Conservation (phyloP, 2,113 vertebrate genomes). For the Syngnathoides biaculeatus region DNA sequence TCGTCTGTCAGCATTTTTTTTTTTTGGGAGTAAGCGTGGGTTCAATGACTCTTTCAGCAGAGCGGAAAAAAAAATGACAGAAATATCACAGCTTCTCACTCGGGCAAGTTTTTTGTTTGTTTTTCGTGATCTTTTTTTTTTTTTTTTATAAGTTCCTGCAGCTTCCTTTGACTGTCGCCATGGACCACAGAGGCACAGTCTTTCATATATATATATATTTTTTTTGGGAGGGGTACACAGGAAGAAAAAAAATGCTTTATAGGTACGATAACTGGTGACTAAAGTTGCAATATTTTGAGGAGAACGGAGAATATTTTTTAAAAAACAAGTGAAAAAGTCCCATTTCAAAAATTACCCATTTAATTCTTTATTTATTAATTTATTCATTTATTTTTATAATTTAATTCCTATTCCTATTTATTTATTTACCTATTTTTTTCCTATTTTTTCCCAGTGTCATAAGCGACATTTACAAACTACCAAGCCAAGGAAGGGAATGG, state of each 20-base stretch:
- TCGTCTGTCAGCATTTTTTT: slow-evolving; percentile 47
- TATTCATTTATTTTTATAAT: too few relatives aligned
- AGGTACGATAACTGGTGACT: neutral
- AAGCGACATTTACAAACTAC: too few relatives aligned
- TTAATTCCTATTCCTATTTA: too few relatives aligned
- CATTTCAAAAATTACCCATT: too few relatives aligned
- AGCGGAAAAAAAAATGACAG: slow-evolving; percentile 42
- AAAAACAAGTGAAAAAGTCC: too few relatives aligned
- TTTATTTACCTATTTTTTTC: too few relatives aligned
- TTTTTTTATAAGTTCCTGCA: neutral
- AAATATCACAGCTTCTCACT: slow-evolving; percentile 42
- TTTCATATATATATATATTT: neutral
- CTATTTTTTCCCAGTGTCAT: too few relatives aligned
- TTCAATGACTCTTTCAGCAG: slow-evolving; percentile 42
- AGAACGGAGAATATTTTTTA: too few relatives aligned
- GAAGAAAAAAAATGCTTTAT: neutral
- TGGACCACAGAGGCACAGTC: neutral
- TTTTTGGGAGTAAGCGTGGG: slow-evolving; percentile 37
- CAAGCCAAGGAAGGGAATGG: too few relatives aligned
- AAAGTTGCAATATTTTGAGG: too few relatives aligned
- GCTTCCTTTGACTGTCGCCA: neutral
- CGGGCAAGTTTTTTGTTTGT: neutral
- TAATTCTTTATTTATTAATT: too few relatives aligned
- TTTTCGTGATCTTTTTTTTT: neutral
- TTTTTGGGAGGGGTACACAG: neutral